These are phyloP conservation scores for Psittacara wagleri DNA, from an alignment of 2,113 vertebrate species.

Conservation along the genomic window DNA sequence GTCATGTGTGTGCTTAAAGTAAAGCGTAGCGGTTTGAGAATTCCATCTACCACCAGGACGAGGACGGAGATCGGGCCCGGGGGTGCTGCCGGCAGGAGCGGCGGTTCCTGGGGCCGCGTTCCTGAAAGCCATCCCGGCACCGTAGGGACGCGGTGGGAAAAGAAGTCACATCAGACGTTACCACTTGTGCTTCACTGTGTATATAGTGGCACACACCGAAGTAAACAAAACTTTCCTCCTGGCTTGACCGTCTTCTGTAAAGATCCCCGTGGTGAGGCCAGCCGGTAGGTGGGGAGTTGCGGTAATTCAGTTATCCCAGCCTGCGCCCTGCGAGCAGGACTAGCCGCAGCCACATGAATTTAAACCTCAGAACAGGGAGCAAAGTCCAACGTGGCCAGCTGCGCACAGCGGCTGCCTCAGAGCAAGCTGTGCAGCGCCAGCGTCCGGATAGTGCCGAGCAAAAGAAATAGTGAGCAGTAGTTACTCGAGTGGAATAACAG, in stretches of 20 bases:
- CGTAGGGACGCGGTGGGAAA: neutral
- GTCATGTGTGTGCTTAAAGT: rapidly evolving
- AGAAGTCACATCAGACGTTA: neutral
- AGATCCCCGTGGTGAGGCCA: neutral
- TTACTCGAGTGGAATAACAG: neutral
- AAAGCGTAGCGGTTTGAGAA: neutral
- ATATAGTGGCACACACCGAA: rapidly evolving
- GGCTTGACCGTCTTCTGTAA: neutral
- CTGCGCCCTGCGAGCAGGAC: neutral
- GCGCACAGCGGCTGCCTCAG: neutral
- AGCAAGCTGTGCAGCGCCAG: neutral
- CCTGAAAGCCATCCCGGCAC: neutral
- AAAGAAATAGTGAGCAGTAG: neutral
- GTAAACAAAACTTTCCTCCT: neutral
- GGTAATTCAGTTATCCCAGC: neutral
- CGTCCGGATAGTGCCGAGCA: neutral
- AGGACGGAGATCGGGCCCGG: neutral
- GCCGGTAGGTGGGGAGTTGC: neutral
- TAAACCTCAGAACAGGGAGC: neutral
- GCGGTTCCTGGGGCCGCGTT: neutral
- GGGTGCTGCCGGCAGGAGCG: neutral
- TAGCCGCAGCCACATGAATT: neutral
- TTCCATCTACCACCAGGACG: neutral
- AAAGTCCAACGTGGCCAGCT: neutral
- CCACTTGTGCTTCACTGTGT: neutral